Percentiles rank a stretch among this genome's conserved stretches.
Evolutionary conservation across 2,113 vertebrate species (phyloP).

Genomic region (Pimephales promelas): DNA sequence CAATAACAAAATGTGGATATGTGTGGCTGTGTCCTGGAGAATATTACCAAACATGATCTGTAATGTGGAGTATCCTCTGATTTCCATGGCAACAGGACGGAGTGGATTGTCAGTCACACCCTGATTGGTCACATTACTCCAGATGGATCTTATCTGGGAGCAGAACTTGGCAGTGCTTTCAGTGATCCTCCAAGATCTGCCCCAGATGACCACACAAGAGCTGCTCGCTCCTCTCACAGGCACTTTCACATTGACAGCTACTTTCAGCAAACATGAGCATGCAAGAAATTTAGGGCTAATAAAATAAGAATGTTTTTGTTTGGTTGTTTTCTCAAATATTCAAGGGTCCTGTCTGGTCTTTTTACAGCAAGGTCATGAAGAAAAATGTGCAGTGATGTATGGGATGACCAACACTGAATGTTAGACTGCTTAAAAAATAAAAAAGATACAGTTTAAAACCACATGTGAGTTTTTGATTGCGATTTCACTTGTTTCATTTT

Average conservation of each 20-base stretch:
- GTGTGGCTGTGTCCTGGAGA: not conserved
- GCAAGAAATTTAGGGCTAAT: not conserved
- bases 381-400: not conserved
- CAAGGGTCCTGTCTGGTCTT: not conserved
- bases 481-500: too few species aligned
- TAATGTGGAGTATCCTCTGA: not conserved
- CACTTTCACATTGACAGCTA: not conserved
- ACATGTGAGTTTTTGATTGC: not conserved
- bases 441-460: too few species aligned
- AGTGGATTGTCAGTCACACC: not conserved
- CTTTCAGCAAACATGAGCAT: not conserved
- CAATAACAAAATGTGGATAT: not conserved
- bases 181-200: not conserved
- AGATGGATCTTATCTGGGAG: conserved; percentile 21
- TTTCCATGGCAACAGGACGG: conserved; percentile 19
- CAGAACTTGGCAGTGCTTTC: not conserved
- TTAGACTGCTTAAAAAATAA: not conserved
- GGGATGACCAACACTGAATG: not conserved
- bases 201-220: not conserved
- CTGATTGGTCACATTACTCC: not conserved
- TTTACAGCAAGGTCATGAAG: too few species aligned
- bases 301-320: not conserved
- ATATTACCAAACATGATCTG: not conserved
- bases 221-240: not conserved
- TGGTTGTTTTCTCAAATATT: not conserved